phyloP scores from a whole-genome alignment of 2,888 invertebrate species.

The Blera fallax region DNA sequence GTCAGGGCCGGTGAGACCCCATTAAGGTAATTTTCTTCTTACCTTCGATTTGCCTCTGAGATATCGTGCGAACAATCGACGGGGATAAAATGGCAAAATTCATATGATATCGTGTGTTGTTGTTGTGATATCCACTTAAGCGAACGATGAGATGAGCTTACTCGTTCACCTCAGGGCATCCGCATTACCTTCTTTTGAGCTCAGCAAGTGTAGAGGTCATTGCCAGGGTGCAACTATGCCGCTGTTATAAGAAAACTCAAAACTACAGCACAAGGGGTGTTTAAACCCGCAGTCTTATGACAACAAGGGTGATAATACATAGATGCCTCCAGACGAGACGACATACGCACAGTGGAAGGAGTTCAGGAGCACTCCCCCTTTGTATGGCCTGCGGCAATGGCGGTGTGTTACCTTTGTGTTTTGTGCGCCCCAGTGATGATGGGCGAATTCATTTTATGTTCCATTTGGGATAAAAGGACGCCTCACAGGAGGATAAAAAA shows the following conservation, averaged over 20 bases:
- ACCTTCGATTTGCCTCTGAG: slow-evolving; percentile 64
- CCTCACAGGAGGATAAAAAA: slow-evolving; percentile 70
- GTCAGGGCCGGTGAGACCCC: slow-evolving; percentile 38
- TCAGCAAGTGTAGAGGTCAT: slow-evolving; percentile 38
- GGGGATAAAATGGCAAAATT: slow-evolving; percentile 4
- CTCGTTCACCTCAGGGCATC: slow-evolving; percentile 27
- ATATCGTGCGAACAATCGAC: slow-evolving; percentile 58
- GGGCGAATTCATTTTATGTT: slow-evolving; percentile 67
- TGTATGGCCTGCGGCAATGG: slow-evolving; percentile 29
- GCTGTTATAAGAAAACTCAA: slow-evolving; percentile 20
- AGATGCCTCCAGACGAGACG: slow-evolving; percentile 24
- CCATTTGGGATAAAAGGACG: slow-evolving; percentile 67
- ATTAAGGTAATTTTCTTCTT: slow-evolving; percentile 68
- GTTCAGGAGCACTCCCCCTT: slow-evolving; percentile 23
- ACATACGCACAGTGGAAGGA: background rate
- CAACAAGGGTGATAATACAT: slow-evolving; percentile 67
- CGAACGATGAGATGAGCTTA: slow-evolving; percentile 33
- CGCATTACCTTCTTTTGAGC: slow-evolving; percentile 43
- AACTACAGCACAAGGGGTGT: slow-evolving; percentile 8
- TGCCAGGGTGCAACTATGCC: slow-evolving; percentile 22
- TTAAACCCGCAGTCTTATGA: slow-evolving; percentile 34
- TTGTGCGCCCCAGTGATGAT: slow-evolving; percentile 48
- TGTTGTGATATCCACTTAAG: slow-evolving; percentile 53
- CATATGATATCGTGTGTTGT: background rate
- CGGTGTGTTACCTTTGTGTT: slow-evolving; percentile 48